Conservation (phyloP, 2,113 vertebrate genomes). For the Vicugna pacos region DNA sequence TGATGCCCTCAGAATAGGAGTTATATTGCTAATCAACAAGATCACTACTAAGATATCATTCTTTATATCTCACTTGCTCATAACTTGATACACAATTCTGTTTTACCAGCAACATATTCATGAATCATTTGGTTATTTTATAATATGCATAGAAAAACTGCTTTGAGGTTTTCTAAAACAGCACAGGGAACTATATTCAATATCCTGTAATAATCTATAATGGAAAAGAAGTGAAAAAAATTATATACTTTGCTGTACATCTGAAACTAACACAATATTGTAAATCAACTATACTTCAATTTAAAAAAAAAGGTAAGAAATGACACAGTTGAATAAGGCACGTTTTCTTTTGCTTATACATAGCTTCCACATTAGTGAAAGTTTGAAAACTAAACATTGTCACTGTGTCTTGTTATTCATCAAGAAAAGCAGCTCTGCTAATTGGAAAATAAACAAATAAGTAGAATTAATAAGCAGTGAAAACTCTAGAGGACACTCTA, state of each 20-base stretch:
- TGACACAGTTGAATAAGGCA: constrained; percentile 10
- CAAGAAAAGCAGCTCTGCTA: background rate
- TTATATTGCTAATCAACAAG: constrained; percentile 32
- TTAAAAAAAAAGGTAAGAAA: background rate
- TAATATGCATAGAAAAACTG: constrained; percentile 5
- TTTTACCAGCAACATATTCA: constrained; percentile 16
- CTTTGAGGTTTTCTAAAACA: constrained; percentile 48
- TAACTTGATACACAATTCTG: background rate
- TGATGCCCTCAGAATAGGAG: background rate
- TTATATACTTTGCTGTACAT: too few species aligned
- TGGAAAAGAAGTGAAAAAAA: too few species aligned
- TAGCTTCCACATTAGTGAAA: background rate
- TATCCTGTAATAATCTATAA: too few species aligned
- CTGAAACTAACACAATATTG: too few species aligned
- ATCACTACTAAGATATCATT: constrained; percentile 34
- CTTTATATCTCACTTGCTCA: constrained; percentile 3
- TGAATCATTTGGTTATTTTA: constrained; percentile 49
- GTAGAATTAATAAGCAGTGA: background rate
- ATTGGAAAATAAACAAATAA: constrained; percentile 51
- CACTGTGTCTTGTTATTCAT: background rate
- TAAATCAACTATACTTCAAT: too few species aligned
- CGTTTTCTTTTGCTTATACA: background rate
- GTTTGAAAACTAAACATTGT: background rate
- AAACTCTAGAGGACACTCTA: constrained; percentile 24
- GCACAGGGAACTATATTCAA: too few species aligned